phyloP scores from a whole-genome alignment of 37 sponge, comb jelly and placozoan species.

The Oscarella lobularis region DNA sequence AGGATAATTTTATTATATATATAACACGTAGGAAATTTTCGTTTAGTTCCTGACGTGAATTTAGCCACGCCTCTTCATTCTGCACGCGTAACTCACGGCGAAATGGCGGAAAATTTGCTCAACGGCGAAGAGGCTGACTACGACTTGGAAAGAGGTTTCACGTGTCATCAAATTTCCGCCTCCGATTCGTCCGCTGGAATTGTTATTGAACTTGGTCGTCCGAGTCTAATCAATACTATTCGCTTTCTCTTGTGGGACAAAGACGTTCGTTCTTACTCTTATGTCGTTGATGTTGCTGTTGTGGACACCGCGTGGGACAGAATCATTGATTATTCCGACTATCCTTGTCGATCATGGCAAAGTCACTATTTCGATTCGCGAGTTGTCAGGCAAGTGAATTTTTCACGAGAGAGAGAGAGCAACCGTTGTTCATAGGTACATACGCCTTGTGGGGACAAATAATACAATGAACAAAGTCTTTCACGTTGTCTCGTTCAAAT shows the following conservation, averaged over 20 bases:
- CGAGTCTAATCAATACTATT: conserved; percentile 75
- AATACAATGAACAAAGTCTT: conserved; percentile 73
- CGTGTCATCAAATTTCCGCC: conserved; percentile 45
- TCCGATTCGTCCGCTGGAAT: conserved; percentile 57
- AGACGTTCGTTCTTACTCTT: conserved; percentile 75
- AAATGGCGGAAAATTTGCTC: conserved; percentile 42
- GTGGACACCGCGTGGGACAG: conserved; percentile 46
- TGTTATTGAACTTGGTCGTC: conserved; percentile 59
- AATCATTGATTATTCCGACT: conserved; percentile 54
- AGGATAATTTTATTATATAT: too few relatives aligned
- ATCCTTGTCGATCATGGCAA: conserved; percentile 79
- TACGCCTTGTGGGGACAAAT: conserved; percentile 65
- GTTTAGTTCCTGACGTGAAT: conserved; percentile 71
- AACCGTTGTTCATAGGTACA: too few relatives aligned
- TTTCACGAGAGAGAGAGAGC: background rate
- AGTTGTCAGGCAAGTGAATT: conserved; percentile 34
- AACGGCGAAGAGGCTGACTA: conserved; percentile 74
- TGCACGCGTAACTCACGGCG: conserved; percentile 44
- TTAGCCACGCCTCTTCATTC: conserved; percentile 57
- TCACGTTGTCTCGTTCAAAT: conserved; percentile 67
- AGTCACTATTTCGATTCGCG: conserved; percentile 57
- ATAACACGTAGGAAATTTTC: too few relatives aligned
- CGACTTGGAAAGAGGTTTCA: conserved; percentile 67
- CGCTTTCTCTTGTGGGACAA: conserved; percentile 84
- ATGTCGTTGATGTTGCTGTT: conserved; percentile 80